These are phyloP conservation scores for Pyrocephalus nanus DNA, from an alignment of 2,797 vertebrate species.

Conservation along the genomic window DNA sequence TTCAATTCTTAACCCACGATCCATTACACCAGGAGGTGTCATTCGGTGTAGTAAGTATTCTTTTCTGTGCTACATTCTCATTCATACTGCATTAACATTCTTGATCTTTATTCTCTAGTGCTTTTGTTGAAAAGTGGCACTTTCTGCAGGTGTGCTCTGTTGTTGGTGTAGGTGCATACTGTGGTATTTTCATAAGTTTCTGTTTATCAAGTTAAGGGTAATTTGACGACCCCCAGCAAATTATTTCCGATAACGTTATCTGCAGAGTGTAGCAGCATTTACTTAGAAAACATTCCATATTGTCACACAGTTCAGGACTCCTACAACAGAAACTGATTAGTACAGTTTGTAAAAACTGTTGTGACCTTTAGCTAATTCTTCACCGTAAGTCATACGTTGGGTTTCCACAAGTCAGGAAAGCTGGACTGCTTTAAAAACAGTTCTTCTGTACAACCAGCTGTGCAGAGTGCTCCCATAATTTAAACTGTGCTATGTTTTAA, in stretches of 20 bases:
- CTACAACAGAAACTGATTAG: not conserved
- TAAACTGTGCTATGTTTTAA: not conserved
- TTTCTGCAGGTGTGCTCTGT: not conserved
- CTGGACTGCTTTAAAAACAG: not conserved
- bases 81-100: not conserved
- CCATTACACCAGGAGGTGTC: slow-evolving; percentile 92
- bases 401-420: not conserved
- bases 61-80: not conserved
- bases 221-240: not conserved
- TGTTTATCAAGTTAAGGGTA: not conserved
- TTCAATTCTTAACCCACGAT: slow-evolving; percentile 94
- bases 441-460: not conserved
- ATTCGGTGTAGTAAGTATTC: slow-evolving; percentile 89
- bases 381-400: accelerated
- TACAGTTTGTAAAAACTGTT: not conserved
- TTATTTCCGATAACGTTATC: not conserved
- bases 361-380: not conserved
- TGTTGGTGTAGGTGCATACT: not conserved
- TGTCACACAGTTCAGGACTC: not conserved
- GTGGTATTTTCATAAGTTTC: not conserved
- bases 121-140: not conserved
- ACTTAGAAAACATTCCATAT: not conserved
- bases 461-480: not conserved
- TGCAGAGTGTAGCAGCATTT: not conserved
- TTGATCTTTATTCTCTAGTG: not conserved